A percentile compares a stretch with the other conserved stretches of the same genome.
Conservation (phyloP, 2,888 invertebrate species). For the Drosophila stalkeri region DNA sequence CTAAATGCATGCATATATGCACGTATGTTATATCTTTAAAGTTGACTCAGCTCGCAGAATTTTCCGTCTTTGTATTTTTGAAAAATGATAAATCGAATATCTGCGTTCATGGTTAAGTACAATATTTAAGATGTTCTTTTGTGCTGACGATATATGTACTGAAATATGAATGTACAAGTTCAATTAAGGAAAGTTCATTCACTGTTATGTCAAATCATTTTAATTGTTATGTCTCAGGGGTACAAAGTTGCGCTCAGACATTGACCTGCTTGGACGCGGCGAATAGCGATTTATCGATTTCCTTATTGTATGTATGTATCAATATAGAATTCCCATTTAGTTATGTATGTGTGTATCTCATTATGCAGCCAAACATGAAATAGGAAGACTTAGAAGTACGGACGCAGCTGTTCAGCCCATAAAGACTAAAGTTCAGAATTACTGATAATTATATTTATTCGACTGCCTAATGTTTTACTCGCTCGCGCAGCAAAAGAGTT, state of each 20-base stretch:
- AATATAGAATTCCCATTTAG: neutral
- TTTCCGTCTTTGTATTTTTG: slow-evolving; percentile 31
- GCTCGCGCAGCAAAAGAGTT: neutral
- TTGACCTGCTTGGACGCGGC: slow-evolving; percentile 3
- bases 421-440: slow-evolving; percentile 5
- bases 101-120: neutral
- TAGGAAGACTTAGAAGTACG: slow-evolving; percentile 65
- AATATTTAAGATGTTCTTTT: slow-evolving; percentile 12
- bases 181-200: slow-evolving; percentile 54
- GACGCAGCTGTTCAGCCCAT: slow-evolving; percentile 15
- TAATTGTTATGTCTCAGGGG: neutral
- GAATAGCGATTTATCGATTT: slow-evolving; percentile 21
- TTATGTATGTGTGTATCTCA: slow-evolving; percentile 20
- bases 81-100: slow-evolving; percentile 38
- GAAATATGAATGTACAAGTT: slow-evolving; percentile 14
- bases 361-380: slow-evolving; percentile 47
- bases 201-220: slow-evolving; percentile 22
- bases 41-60: slow-evolving; percentile 30
- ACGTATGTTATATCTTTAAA: slow-evolving; percentile 4
- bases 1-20: neutral
- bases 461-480: neutral
- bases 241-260: neutral
- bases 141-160: slow-evolving; percentile 10
- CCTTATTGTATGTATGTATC: neutral
- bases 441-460: neutral